phyloP scores from a whole-genome alignment of 35 echinoderm and acorn worm species.

The Hemicentrotus pulcherrimus region DNA sequence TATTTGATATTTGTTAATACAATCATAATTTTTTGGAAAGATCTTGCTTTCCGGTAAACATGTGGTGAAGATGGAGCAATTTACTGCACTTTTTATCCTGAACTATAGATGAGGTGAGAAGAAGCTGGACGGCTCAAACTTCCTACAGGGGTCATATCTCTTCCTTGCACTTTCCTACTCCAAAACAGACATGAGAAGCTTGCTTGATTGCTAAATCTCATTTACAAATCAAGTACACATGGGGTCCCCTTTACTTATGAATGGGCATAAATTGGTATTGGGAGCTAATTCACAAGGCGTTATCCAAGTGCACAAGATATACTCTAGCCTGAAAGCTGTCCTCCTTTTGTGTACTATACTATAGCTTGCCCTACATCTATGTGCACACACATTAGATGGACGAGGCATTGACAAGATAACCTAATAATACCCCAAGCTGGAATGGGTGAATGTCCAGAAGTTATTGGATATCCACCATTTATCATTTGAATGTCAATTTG shows the following conservation, averaged over 20 bases:
- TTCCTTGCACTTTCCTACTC: not conserved
- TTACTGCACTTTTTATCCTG: not conserved
- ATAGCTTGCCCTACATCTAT: not conserved
- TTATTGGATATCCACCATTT: not conserved
- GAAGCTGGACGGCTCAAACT: not conserved
- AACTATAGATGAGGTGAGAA: not conserved
- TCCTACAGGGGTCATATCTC: conserved; percentile 5
- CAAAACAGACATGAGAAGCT: not conserved
- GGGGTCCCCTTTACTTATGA: not conserved
- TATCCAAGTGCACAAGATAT: not conserved
- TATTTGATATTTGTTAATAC: not conserved
- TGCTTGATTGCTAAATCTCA: conserved; percentile 12
- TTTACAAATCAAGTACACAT: conserved; percentile 5
- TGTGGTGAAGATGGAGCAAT: not conserved
- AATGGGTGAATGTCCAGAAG: not conserved
- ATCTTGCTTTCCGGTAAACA: not conserved
- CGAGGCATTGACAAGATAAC: not conserved
- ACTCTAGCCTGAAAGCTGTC: not conserved
- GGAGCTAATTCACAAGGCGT: conserved; percentile 8
- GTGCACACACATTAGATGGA: not conserved
- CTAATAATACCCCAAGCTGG: not conserved
- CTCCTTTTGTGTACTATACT: not conserved
- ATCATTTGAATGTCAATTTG: conserved; percentile 13
- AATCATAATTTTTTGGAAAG: not conserved
- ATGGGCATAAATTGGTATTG: conserved; percentile 4